Evolutionary conservation across 2,888 invertebrate species (phyloP), one percentile per base, ranked within the genome.

Genomic region (Acanthosepion lycidas): DNA sequence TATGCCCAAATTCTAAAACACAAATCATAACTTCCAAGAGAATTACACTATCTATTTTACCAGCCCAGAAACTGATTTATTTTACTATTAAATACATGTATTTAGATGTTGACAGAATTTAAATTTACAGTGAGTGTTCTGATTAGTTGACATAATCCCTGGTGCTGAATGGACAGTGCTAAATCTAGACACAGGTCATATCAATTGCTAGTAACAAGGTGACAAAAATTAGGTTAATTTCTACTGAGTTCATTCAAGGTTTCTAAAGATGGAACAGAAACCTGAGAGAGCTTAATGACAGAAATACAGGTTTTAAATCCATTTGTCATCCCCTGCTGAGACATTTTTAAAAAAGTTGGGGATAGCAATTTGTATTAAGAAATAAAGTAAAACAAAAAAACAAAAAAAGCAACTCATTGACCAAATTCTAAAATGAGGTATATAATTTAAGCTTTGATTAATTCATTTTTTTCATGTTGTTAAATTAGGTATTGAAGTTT

Each of bases 191-290:
- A 78, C 78, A 33, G 78, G 78, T n/a, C 78, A 78, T 18, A n/a
- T 78, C 23, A 59, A 59, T 23, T 59, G 59, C 59, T 59, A 23
- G 59, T 78, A 78, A 78, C 78, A 78, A 78, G n/a, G 78, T 78
- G n/a, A 78, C 78, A 78, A 33, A 78, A 78, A 78, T 33, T 78
- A 78, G 78, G 78, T 78, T 78, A 78, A 78, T 78, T 78, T 78
- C 78, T 15, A 78, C n/a, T 33, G 78, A 78, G n/a, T 78, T 33
- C n/a, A 78, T 78, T 78, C 78, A 78, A 78, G 78, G 78, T 78
- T 78, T 12, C n/a, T n/a, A 33, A n/a, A 78, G 78, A 78, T 78
- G 78, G 23, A 78, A n/a, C 15, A 15, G n/a, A 59, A 59, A 59
- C 23, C 59, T 6, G 59, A 23, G 26, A 59, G 59, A 20, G 59